Percentiles rank a stretch among this genome's conserved stretches.
Conservation (phyloP, 1,140 invertebrate species). For the Cyphomyrmex costatus region DNA sequence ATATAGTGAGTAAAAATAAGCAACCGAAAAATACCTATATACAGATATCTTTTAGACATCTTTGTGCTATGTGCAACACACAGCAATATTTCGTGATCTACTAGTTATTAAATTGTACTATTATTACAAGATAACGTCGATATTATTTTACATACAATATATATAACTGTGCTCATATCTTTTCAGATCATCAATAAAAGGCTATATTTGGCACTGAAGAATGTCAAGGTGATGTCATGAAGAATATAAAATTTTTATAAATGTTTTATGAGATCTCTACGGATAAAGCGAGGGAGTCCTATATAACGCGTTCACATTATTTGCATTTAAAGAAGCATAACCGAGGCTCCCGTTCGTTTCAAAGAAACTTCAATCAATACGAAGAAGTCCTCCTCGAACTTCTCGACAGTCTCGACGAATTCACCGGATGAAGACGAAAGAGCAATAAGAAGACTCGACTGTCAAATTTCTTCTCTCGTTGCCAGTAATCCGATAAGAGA, state of each 20-base stretch:
- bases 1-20: not conserved
- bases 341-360: constrained; percentile 7
- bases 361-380: constrained; percentile 61
- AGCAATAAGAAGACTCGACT: constrained; percentile 11
- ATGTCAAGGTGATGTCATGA: constrained; percentile 30
- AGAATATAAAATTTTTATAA: constrained; percentile 34
- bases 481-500: constrained; percentile 25
- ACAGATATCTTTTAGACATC: not conserved
- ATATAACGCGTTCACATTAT: constrained; percentile 21
- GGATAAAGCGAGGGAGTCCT: not conserved
- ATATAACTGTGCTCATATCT: not conserved
- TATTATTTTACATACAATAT: not conserved
- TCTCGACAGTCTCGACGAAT: constrained; percentile 30
- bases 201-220: constrained; percentile 11
- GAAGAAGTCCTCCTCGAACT: constrained; percentile 16
- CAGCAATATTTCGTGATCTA: not conserved
- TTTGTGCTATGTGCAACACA: not conserved
- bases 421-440: constrained; percentile 11
- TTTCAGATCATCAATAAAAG: constrained; percentile 6
- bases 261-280: constrained; percentile 19
- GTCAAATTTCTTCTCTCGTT: constrained; percentile 7
- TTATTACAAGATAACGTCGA: not conserved
- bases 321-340: constrained; percentile 55
- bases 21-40: not conserved
- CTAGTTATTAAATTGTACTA: not conserved